Base-by-base conservation (phyloP, 1,140 invertebrate genomes). In the Leptonema lineaticorne region DNA sequence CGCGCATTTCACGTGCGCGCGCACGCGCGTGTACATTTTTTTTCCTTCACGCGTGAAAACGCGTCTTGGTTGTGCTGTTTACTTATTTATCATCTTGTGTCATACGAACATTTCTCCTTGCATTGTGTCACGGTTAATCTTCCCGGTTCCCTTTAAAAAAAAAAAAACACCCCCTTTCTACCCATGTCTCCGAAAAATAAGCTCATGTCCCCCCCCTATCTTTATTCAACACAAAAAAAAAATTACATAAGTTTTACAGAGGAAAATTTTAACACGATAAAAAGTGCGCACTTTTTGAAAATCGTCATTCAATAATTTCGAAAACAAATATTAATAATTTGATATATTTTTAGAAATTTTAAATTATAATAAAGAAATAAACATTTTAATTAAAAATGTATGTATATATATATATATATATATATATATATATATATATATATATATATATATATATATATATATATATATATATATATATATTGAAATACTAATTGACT, bases 61-160 rank as follows among this genome's bases (percentile, higher is more conserved):
- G 26, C 33, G 57, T 59, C 28, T 33, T 59, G 63, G 37, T 41
- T 53, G 57, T 14, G 29, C 29, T 63, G 69, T 56, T 71, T 68
- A 71, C 69, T 71, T 71, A 71, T 71, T 71, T 71, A 71, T 71
- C 69, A 64, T 65, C 50, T 28, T 41, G 69, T 70, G 69, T 67
- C 69, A 67, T 63, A 46, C 62, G 62, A 68, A 59, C 27, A 29
- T 59, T 60, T 67, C 67, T 60, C 66, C 66, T 63, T 65, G 66
- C 69, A 68, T 65, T 71, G 69, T 71, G 69, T 68, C 69, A 68
- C 63, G 66, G 50, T 68, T 68, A 68, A 71, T 71, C 69, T 70
- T 70, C 69, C 45, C 37, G 11, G 37, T 41, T 16, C 37, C 37
- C 37, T 41, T 11, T 4, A 2, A 11, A 41, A 11, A 41, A 41